These are phyloP conservation scores for Austrolebias charrua DNA, from an alignment of 2,797 vertebrate species.

Conservation along the genomic window DNA sequence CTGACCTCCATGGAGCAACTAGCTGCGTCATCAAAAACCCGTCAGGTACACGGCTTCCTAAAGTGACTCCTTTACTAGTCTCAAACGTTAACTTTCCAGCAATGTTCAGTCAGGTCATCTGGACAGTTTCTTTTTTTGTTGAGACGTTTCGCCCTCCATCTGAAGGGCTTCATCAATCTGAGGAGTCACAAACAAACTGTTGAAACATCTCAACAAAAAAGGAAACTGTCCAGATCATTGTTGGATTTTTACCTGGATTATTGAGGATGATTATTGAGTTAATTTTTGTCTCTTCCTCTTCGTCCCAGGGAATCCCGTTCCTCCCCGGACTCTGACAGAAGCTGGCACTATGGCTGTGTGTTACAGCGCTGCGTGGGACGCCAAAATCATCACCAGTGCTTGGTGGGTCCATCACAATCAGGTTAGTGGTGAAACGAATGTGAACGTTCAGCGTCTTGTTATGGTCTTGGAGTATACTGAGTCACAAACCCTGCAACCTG, in stretches of 20 bases:
- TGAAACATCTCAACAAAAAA: too few species aligned
- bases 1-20: constrained; percentile 95
- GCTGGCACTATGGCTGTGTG: constrained; percentile 95
- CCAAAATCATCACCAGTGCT: constrained; percentile 95
- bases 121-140: too few species aligned
- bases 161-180: too few species aligned
- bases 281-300: neutral
- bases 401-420: constrained; percentile 99
- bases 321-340: constrained; percentile 92
- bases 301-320: constrained; percentile 83
- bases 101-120: too few species aligned
- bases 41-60: constrained; percentile 78
- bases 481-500: too few species aligned
- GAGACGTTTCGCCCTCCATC: too few species aligned
- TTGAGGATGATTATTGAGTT: neutral
- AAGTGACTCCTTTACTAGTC: too few species aligned
- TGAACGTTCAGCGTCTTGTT: too few species aligned
- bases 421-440: constrained; percentile 74
- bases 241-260: neutral
- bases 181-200: too few species aligned
- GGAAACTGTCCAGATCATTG: too few species aligned
- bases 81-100: too few species aligned
- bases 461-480: too few species aligned
- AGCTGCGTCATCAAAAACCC: constrained; percentile 97
- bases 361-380: constrained; percentile 98